Base-by-base conservation (phyloP, 2,888 invertebrate species). In the Melinaea menophilus region DNA sequence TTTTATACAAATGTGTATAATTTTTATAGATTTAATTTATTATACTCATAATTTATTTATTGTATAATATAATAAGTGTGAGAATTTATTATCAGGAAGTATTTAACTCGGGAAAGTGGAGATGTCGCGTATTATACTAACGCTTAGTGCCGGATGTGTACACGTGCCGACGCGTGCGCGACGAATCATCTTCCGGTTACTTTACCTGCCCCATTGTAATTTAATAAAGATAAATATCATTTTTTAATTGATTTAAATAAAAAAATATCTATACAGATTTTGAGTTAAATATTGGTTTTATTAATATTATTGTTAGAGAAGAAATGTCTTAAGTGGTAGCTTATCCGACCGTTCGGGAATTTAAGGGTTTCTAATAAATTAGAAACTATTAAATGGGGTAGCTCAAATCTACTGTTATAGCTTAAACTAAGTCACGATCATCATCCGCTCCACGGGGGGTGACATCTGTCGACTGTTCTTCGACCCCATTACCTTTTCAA, bases 41-140 rank as follows among this genome's bases (percentile, higher is more conserved):
- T 22, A n/a, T 35, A 11, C 5, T 12, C 12, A 35, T 13, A 35
- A n/a, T 35, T 2, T 34, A n/a, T 9, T 34, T 5, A 12, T 46
- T 41, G 11, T 57, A 47, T 9, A 34, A 5, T 9, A 33, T n/a
- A 34, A 12, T 35, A 61, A 56, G 57, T 67, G 68, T 70, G 68
- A 62, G 63, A 68, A 64, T 61, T 60, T 56, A 47, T 33, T 51
- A 12, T 45, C 48, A 56, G 69, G 69, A 71, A 69, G 64, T 71
- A 62, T 66, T 64, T 67, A 47, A 58, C 72, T 73, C 73, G 77
- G 79, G 82, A 84, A 79, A 82, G 77, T 74, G 84, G 91, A 87
- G 91, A 91, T 86, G 87, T 90, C 91, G 82, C 89, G 85, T 88
- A 91, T 92, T 90, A 85, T 89, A 82, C 87, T 83, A 85, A 82